These are phyloP conservation scores for Acronicta psi DNA, from an alignment of 2,888 invertebrate genomes.

Conservation along the genomic window DNA sequence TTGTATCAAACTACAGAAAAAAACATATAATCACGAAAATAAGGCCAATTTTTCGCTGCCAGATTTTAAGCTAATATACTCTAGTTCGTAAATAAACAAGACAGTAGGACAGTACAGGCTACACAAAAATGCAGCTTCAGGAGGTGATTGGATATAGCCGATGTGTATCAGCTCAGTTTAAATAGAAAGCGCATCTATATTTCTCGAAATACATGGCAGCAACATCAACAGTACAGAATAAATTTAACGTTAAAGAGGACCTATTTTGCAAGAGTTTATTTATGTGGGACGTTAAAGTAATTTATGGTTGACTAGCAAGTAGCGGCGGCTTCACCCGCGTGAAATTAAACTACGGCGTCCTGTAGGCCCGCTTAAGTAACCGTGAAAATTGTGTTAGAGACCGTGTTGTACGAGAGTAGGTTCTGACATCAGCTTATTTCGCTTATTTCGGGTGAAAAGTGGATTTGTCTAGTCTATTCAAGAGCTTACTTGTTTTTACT, in stretches of 20 bases:
- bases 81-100: no score
- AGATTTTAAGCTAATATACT: no score
- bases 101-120: no score
- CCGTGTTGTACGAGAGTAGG: background rate
- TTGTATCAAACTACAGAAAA: no score
- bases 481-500: no score
- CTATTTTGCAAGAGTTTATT: slow-evolving; percentile 29
- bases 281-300: slow-evolving; percentile 33
- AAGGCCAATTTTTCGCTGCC: no score
- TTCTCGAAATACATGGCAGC: background rate
- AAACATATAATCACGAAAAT: no score
- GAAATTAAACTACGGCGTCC: slow-evolving; percentile 39
- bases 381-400: slow-evolving; percentile 34
- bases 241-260: slow-evolving; percentile 26
- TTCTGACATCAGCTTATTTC: slow-evolving; percentile 20
- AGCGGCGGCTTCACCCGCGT: slow-evolving; percentile 15
- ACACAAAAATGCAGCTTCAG: no score
- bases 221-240: slow-evolving; percentile 15
- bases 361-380: slow-evolving; percentile 12
- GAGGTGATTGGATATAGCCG: background rate
- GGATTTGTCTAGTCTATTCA: no score
- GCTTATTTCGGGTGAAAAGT: background rate
- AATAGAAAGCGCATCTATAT: no score
- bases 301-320: slow-evolving; percentile 38
- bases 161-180: slow-evolving; percentile 2